Evolutionary conservation across 1,140 invertebrate genomes (phyloP), one percentile per base, ranked within the genome.

Genomic region (Condylostylus longicornis): DNA sequence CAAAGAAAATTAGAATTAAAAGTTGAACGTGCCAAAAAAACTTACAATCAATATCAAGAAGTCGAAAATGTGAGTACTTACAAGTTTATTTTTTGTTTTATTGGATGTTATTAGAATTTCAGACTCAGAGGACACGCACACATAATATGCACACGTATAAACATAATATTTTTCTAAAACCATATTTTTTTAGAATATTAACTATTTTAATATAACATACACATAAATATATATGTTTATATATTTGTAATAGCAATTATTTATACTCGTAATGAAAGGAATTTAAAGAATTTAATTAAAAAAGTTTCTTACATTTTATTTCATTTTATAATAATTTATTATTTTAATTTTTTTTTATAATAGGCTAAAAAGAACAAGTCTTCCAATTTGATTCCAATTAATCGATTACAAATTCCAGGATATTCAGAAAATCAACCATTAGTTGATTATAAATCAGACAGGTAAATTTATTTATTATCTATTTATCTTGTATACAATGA

Each of bases 1-100:
- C 58, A 61, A 44, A 45, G 58, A 9, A 61, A 61, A 42, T 42
- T 61, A 17, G 58, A 61, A 37, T 44, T 59, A 25, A 61, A 61
- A 48, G 58, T 61, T 37, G 54, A 61, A 41, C 50, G 57, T 18
- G 58, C 58, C 29, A 54, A 55, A 19, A 47, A 52, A 33, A 61
- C 56, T 33, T 61, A 58, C 32, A 51, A 44, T 10, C 58, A 61
- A 27, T 55, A 50, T 22, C 53, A 58, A 33, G 57, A 58, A 39
- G 50, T 52, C n/a, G 37, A 46, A 58, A 47, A 46, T 59, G 28
- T 36, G 41, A 29, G 22, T 13, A 18, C 13, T 17, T 33, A 10
- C 18, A 19, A 19, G 10, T 17, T 17, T 20, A n/a, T 20, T 25
- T 25, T 8, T 25, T 25, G 23, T 25, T 25, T 25, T 25, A n/a